These are phyloP conservation scores for Diadophis punctatus DNA, from an alignment of 2,113 vertebrate species.

Conservation along the genomic window DNA sequence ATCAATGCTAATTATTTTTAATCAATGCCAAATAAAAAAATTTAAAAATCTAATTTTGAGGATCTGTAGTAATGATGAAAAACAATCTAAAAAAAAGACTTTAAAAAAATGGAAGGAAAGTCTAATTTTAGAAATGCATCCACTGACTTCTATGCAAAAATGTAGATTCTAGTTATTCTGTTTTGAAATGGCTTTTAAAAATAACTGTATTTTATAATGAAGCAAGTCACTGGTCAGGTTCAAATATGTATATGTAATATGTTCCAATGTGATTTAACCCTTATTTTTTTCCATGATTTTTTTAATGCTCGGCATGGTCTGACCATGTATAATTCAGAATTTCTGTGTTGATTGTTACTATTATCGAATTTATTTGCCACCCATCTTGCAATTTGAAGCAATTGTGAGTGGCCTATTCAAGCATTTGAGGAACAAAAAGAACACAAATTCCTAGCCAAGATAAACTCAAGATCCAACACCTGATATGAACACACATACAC, in stretches of 20 bases:
- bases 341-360: not conserved
- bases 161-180: not conserved
- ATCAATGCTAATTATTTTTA: not conserved
- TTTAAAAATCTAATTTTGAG: not conserved
- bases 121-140: not conserved
- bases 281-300: not conserved
- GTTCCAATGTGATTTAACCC: not conserved
- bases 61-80: not conserved
- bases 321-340: not conserved
- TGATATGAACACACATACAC: no score
- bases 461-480: no score
- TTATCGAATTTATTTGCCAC: no score
- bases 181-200: not conserved
- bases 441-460: no score
- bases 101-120: not conserved
- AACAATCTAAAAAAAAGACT: not conserved
- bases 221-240: not conserved
- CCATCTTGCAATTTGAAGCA: no score
- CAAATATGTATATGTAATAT: not conserved
- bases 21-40: not conserved
- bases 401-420: not conserved
- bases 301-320: not conserved
- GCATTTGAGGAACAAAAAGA: not conserved
- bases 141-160: not conserved
- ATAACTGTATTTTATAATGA: not conserved